Percentiles rank a stretch among this genome's conserved stretches.
These are phyloP conservation scores for Thunnus albacares DNA, from an alignment of 2,797 vertebrate genomes.

Conservation along the genomic window DNA sequence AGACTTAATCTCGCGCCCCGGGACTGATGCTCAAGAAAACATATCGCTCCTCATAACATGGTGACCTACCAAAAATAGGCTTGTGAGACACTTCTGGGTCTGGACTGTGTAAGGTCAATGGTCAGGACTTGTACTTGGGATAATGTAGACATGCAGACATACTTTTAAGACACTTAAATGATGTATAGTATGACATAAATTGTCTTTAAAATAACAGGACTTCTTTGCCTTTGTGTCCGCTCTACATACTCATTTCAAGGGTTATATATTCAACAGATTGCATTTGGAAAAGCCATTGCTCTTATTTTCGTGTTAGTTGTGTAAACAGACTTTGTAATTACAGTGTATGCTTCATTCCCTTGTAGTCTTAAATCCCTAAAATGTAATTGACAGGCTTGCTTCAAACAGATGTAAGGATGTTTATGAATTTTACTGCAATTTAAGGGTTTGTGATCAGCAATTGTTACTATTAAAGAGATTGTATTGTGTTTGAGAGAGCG, in stretches of 20 bases:
- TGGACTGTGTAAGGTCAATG: constrained; percentile 28
- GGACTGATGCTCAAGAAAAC: constrained; percentile 70
- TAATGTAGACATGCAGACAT: constrained; percentile 9
- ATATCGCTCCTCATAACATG: constrained; percentile 52
- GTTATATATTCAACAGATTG: constrained; percentile 7
- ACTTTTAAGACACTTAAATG: not conserved
- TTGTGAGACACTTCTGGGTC: constrained; percentile 34
- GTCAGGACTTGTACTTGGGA: constrained; percentile 8
- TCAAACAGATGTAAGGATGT: not conserved
- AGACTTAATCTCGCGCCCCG: constrained; percentile 66
- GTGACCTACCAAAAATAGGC: constrained; percentile 53
- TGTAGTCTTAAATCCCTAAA: not conserved
- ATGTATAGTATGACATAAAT: not conserved
- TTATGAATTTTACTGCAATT: not conserved
- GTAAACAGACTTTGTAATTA: constrained; percentile 17
- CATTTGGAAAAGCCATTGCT: not conserved
- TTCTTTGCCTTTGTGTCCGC: constrained; percentile 5
- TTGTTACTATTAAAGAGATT: not conserved
- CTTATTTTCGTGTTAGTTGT: constrained; percentile 4
- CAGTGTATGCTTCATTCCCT: not conserved
- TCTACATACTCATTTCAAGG: constrained; percentile 19
- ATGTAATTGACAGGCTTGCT: not conserved
- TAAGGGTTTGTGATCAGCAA: constrained; percentile 8
- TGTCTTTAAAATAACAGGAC: not conserved
- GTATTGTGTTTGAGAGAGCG: constrained; percentile 14